phyloP scores from a whole-genome alignment of 2,113 vertebrate species.

The Pomatostomus ruficeps region DNA sequence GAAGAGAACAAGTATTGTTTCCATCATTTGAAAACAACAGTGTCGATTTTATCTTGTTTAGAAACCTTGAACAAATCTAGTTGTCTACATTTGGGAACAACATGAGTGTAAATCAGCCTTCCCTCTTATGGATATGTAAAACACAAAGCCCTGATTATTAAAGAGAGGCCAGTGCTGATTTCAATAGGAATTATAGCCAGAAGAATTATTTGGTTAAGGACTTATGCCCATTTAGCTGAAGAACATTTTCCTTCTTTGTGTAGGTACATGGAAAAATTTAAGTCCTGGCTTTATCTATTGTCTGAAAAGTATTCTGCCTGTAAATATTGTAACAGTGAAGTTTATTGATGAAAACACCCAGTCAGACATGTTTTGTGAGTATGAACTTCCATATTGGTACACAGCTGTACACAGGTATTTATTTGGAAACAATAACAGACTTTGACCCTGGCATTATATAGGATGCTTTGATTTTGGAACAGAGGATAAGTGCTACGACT shows the following conservation, averaged over 20 bases:
- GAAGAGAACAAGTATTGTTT: not conserved
- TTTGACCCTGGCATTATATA: not conserved
- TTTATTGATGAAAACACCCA: not conserved
- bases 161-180: not conserved
- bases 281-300: not conserved
- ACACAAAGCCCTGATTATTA: not conserved
- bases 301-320: not conserved
- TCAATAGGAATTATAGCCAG: not conserved
- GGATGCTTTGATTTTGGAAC: not conserved
- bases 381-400: not conserved
- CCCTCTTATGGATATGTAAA: fast-evolving
- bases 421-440: not conserved
- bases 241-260: not conserved
- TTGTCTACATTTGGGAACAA: not conserved
- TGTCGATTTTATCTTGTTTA: not conserved
- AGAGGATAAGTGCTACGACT: not conserved
- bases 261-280: not conserved
- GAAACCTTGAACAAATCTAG: not conserved
- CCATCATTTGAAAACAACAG: not conserved
- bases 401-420: not conserved
- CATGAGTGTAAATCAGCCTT: not conserved
- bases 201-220: not conserved
- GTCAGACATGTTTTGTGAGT: not conserved
- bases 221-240: not conserved
- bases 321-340: not conserved